These are phyloP conservation scores for Colius striatus DNA, from an alignment of 2,113 vertebrate species.

Conservation along the genomic window DNA sequence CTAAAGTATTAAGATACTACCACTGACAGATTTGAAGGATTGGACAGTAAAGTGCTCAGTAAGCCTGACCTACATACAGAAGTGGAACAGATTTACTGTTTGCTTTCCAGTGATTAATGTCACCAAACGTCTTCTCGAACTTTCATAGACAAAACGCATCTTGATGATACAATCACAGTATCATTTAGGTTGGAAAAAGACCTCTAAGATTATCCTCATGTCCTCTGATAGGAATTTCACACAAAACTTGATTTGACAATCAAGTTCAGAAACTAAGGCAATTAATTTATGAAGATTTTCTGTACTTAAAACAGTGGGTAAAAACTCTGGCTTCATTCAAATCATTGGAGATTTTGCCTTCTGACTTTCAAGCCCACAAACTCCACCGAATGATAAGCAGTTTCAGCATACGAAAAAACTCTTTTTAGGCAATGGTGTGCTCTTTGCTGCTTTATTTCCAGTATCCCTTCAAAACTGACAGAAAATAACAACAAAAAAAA, in stretches of 20 bases:
- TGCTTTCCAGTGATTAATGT: slow-evolving; percentile 45
- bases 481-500: neutral
- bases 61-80: neutral
- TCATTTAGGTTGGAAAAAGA: too few species aligned
- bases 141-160: slow-evolving; percentile 9
- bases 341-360: neutral
- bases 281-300: neutral
- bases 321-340: neutral
- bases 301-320: neutral
- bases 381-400: neutral
- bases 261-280: neutral
- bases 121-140: slow-evolving; percentile 46
- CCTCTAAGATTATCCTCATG: neutral
- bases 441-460: neutral
- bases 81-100: neutral
- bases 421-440: neutral
- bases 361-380: neutral
- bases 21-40: slow-evolving; percentile 21
- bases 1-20: neutral
- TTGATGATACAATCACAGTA: neutral
- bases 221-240: neutral
- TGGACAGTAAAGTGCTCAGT: neutral
- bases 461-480: neutral
- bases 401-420: neutral
- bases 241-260: neutral